phyloP scores from a whole-genome alignment of 2,888 invertebrate species.

The Dicranocentrus wangi region DNA sequence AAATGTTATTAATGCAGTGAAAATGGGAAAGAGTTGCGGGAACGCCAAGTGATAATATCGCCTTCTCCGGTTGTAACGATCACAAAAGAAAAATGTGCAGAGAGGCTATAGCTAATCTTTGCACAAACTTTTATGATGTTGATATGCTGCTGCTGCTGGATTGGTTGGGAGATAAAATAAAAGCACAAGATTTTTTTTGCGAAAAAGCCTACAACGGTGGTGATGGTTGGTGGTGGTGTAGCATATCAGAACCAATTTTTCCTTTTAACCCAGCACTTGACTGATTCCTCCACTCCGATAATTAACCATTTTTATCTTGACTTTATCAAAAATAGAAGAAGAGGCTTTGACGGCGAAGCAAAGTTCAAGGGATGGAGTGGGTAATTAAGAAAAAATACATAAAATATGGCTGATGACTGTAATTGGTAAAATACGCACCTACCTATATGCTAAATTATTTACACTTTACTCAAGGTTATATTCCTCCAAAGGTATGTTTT shows the following conservation, averaged over 20 bases:
- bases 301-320: conserved; percentile 5
- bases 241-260: no score
- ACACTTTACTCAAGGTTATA: conserved; percentile 46
- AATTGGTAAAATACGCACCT: conserved; percentile 1
- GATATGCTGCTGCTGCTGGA: no score
- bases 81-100: conserved; percentile 7
- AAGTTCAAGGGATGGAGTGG: conserved; percentile 10
- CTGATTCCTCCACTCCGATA: background rate
- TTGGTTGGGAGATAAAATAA: no score
- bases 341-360: background rate
- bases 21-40: conserved; percentile 16
- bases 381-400: conserved; percentile 30
- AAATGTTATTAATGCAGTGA: conserved; percentile 28
- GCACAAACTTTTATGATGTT: conserved; percentile 35
- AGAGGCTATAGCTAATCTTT: conserved; percentile 22
- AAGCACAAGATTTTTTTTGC: no score
- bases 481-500: background rate
- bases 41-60: background rate
- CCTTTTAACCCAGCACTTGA: no score
- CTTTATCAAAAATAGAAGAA: conserved; percentile 28
- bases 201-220: no score
- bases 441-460: no score
- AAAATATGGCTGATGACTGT: background rate
- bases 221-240: no score
- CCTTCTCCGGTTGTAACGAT: background rate